A percentile compares a stretch with the other conserved stretches of the same genome.
phyloP scores from a whole-genome alignment of 2,888 invertebrate species.

The Lithophane socia region DNA sequence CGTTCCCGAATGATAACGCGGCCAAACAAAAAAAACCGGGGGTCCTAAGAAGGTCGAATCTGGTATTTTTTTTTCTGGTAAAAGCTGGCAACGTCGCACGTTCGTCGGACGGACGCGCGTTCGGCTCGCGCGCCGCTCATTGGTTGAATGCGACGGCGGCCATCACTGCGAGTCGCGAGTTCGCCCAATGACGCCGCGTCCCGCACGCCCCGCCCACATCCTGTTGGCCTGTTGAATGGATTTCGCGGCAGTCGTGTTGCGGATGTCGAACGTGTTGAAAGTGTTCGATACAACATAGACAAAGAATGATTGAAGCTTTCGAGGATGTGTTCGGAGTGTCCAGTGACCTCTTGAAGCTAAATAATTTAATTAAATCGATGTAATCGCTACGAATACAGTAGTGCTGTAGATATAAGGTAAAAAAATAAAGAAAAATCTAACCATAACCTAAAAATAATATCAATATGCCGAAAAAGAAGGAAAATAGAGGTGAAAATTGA shows the following conservation, averaged over 20 bases:
- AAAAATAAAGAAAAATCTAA: constrained; percentile 2
- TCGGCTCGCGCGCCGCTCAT: constrained; percentile 88
- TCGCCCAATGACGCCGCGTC: constrained; percentile 87
- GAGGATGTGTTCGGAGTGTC: constrained; percentile 67
- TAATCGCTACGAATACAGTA: constrained; percentile 45
- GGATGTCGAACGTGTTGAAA: constrained; percentile 72
- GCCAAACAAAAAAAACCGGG: constrained; percentile 89
- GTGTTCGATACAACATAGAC: constrained; percentile 66
- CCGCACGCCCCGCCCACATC: constrained; percentile 90
- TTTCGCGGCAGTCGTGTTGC: constrained; percentile 84
- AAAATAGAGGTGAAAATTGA: constrained; percentile 41
- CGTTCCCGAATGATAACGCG: constrained; percentile 89
- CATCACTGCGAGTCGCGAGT: constrained; percentile 83
- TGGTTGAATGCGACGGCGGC: constrained; percentile 89
- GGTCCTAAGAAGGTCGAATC: constrained; percentile 90
- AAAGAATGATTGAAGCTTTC: constrained; percentile 64
- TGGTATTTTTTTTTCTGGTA: constrained; percentile 88
- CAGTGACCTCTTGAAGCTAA: constrained; percentile 65
- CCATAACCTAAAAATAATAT: constrained; percentile 23
- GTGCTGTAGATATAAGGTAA: constrained; percentile 38
- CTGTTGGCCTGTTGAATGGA: constrained; percentile 87
- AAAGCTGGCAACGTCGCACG: constrained; percentile 89
- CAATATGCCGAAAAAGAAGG: constrained; percentile 12
- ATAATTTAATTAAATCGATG: constrained; percentile 31
- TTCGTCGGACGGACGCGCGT: constrained; percentile 88